Evolutionary conservation across 2,113 vertebrate genomes (phyloP), one percentile per base, ranked within the genome.

Genomic region (Paramisgurnus dabryanus): DNA sequence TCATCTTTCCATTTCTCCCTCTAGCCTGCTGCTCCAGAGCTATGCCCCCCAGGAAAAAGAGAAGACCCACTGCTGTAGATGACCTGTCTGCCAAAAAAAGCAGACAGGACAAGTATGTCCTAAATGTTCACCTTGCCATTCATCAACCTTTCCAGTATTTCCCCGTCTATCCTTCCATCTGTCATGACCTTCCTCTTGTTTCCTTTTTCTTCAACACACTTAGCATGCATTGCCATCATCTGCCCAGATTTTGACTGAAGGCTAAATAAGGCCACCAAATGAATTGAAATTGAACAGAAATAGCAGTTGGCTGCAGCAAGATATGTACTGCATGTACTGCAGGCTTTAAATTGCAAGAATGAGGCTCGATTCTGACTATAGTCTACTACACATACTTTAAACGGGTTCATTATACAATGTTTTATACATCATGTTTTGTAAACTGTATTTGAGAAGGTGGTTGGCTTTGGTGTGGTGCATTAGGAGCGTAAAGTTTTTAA

Each of bases 41-140:
- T 93, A 99, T 99, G 98, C 98, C 98, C 80, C 98, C 98, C 67
- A 97, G 98, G 91, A 99, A 99, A 97, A 99, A 99, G 94, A 98
- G 97, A 94, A 98, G 98, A 94, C 97, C 98, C 82, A 95, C 96
- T 70, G 91, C 96, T 85, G 96, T 95, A 90, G 97, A 99, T 88
- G 97, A 99, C 88, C 90, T 98, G 86, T 96, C 96, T 76, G 96
- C 97, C 85, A 99, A 99, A 92, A 99, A 99, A 89, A 98, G 97
- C 91, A 95, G 97, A 83, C 97, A 97, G 86, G 98, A 99, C 90
- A 96, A 96, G 98, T 98, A 95, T 5, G 41, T 40, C 49, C 39
- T 9, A 57, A 66, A 65, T 8, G 43, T 39, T 7, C 45, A 67
- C 18, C 60, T 66, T 12, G 15, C 4, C 50, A 68, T 53, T 67